Evolutionary conservation across 2,113 vertebrate genomes (phyloP).

Genomic region (Daphoenositta chrysoptera): DNA sequence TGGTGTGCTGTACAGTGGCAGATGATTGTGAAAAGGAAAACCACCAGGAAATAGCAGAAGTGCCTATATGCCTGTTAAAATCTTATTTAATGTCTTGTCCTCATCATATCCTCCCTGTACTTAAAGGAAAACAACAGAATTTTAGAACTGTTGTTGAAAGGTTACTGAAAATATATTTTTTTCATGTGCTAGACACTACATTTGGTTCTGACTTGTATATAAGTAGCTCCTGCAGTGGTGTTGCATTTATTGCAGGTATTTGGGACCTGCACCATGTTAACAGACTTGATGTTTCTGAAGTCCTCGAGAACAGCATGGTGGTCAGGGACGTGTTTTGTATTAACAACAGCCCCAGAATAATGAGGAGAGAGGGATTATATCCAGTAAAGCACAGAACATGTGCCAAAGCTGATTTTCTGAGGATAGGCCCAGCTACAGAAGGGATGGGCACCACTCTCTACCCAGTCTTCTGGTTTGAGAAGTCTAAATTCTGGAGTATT

Average conservation of each 20-base stretch:
- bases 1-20: neutral
- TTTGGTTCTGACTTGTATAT: neutral
- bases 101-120: neutral
- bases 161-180: neutral
- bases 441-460: neutral
- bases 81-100: neutral
- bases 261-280: neutral
- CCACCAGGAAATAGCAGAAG: neutral
- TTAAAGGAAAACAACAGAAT: neutral
- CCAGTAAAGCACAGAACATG: neutral
- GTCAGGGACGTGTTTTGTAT: neutral
- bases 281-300: neutral
- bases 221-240: neutral
- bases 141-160: neutral
- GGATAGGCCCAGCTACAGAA: neutral
- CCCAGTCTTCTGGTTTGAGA: neutral
- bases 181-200: neutral
- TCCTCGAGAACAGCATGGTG: neutral
- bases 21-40: neutral
- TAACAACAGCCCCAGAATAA: neutral
- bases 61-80: neutral
- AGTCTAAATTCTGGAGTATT: neutral
- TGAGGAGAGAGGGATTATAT: neutral
- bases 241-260: neutral
- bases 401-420: neutral